Conservation (phyloP, 2,888 invertebrate genomes). For the Ommatoiulus sabulosus region DNA sequence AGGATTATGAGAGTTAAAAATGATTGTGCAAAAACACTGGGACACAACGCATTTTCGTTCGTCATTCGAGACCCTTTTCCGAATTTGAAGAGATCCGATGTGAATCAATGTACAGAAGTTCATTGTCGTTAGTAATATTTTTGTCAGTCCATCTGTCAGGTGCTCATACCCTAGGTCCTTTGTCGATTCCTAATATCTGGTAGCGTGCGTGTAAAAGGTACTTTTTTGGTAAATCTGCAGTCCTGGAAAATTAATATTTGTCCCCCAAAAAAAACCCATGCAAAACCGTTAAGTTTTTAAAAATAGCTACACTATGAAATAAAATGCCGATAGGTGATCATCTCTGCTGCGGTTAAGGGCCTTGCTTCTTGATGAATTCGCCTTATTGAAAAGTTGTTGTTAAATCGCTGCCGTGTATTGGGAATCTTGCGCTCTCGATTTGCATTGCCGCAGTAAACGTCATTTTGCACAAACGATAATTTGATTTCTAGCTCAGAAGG, state of each 20-base stretch:
- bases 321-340: slow-evolving; percentile 59
- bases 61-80: too few species aligned
- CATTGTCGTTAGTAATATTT: too few species aligned
- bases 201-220: too few species aligned
- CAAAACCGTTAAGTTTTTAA: not conserved
- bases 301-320: slow-evolving; percentile 48
- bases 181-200: too few species aligned
- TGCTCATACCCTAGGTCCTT: too few species aligned
- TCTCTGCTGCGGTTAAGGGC: slow-evolving; percentile 61
- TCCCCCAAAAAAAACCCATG: not conserved
- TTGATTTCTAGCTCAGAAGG: slow-evolving; percentile 54
- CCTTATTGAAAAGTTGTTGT: slow-evolving; percentile 61
- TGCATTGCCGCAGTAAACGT: slow-evolving; percentile 52
- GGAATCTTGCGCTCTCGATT: slow-evolving; percentile 56
- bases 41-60: too few species aligned
- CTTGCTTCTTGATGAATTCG: slow-evolving; percentile 62
- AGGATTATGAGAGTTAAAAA: too few species aligned
- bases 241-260: not conserved
- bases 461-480: slow-evolving; percentile 38
- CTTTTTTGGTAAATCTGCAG: too few species aligned
- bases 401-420: not conserved
- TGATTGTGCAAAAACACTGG: too few species aligned
- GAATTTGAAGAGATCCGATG: too few species aligned
- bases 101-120: too few species aligned
- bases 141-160: too few species aligned